Evolutionary conservation across 2,797 vertebrate genomes (phyloP).

Genomic region (Mustela erminea): DNA sequence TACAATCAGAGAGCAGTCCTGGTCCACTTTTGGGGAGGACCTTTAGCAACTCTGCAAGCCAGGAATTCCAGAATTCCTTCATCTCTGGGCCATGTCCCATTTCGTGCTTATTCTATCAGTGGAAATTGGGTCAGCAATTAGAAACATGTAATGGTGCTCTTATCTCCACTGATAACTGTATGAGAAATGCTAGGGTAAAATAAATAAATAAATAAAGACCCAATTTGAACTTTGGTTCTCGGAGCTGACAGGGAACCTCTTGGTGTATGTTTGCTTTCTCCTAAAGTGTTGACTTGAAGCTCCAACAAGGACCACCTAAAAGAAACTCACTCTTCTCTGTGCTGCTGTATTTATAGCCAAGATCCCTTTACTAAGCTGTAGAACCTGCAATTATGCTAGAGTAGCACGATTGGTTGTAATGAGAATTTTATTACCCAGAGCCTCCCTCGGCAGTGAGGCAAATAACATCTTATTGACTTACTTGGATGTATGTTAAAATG

Average conservation of each 20-base stretch:
- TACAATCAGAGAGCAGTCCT: neutral
- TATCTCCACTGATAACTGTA: fast-evolving
- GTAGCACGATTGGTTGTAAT: neutral
- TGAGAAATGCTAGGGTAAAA: neutral
- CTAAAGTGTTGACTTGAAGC: neutral
- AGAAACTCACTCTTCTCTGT: no score
- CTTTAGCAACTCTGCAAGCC: neutral
- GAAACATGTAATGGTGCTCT: neutral
- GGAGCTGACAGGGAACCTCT: neutral
- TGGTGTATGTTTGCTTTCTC: neutral
- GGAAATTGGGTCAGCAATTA: neutral
- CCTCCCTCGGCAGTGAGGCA: neutral
- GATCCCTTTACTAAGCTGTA: no score
- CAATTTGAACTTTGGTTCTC: neutral
- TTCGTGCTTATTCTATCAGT: neutral
- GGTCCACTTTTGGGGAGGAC: no score
- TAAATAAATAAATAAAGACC: neutral
- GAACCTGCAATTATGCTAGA: fast-evolving
- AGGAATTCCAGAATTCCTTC: neutral
- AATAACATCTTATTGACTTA: fast-evolving
- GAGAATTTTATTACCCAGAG: neutral
- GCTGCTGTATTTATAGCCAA: neutral
- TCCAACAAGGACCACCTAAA: neutral
- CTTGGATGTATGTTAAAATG: neutral
- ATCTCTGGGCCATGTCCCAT: no score